Percentiles rank a stretch among this genome's conserved stretches.
Conservation (phyloP, 2,797 vertebrate genomes). For the Australoheros facetus region DNA sequence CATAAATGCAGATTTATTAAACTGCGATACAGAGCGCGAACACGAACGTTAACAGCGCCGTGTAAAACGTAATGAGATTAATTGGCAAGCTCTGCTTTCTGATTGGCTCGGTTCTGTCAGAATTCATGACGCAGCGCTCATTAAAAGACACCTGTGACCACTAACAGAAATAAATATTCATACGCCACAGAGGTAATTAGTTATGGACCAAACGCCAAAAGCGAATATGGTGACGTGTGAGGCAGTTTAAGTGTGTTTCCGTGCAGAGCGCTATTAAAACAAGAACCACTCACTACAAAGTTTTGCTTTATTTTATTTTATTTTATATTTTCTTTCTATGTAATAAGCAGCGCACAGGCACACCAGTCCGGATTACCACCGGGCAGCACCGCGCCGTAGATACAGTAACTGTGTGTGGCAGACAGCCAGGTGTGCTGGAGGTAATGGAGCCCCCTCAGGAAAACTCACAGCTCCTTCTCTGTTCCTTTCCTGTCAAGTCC, state of each 20-base stretch:
- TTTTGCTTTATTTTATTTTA: background rate
- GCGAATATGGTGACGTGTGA: background rate
- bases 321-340: background rate
- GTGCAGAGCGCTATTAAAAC: background rate
- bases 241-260: background rate
- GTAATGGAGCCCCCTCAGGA: conserved; percentile 55
- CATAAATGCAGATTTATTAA: background rate
- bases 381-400: conserved; percentile 28
- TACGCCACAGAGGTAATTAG: background rate
- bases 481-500: conserved; percentile 20
- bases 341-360: background rate
- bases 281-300: background rate
- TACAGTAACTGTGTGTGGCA: conserved; percentile 61
- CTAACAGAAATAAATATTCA: conserved; percentile 15
- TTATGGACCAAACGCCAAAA: background rate
- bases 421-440: conserved; percentile 66
- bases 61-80: background rate
- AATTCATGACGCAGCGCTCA: conserved; percentile 11
- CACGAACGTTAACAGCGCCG: background rate
- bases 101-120: conserved; percentile 24
- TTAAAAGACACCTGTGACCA: conserved; percentile 43
- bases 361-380: conserved; percentile 8
- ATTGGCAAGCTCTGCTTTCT: background rate
- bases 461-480: conserved; percentile 29
- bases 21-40: conserved; percentile 7